Evolutionary conservation across 2,888 invertebrate genomes (phyloP).

Genomic region (Arrhopalites spinosus): DNA sequence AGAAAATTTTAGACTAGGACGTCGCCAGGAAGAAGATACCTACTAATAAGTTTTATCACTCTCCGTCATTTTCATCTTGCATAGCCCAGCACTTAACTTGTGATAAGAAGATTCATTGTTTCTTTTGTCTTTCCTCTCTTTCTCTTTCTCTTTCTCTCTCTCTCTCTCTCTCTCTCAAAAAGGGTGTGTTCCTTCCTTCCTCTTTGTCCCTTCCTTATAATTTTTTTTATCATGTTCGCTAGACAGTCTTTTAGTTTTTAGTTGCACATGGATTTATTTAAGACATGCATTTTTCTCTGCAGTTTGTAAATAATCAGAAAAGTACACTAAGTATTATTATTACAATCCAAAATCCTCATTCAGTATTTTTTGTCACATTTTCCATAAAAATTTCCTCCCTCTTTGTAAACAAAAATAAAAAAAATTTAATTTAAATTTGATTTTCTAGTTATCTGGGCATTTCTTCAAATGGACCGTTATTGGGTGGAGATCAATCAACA

Average conservation of each 20-base stretch:
- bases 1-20: slow-evolving; percentile 15
- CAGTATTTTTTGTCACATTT: background rate
- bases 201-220: background rate
- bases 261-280: no score
- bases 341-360: background rate
- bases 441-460: slow-evolving; percentile 54
- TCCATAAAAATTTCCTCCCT: slow-evolving; percentile 19
- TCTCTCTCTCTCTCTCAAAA: background rate
- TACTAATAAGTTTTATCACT: slow-evolving; percentile 36
- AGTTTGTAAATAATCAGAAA: slow-evolving; percentile 7
- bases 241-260: no score
- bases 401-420: background rate
- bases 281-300: slow-evolving; percentile 6
- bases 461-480: slow-evolving; percentile 48
- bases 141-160: background rate
- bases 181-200: slow-evolving; percentile 31
- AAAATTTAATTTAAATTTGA: no score
- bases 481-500: slow-evolving; percentile 47
- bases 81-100: slow-evolving; percentile 36
- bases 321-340: background rate
- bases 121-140: slow-evolving; percentile 23
- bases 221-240: background rate
- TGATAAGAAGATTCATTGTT: slow-evolving; percentile 38
- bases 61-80: slow-evolving; percentile 38
- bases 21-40: slow-evolving; percentile 31